These are phyloP conservation scores for Nomada fabriciana DNA, from an alignment of 2,888 invertebrate species.

Conservation along the genomic window DNA sequence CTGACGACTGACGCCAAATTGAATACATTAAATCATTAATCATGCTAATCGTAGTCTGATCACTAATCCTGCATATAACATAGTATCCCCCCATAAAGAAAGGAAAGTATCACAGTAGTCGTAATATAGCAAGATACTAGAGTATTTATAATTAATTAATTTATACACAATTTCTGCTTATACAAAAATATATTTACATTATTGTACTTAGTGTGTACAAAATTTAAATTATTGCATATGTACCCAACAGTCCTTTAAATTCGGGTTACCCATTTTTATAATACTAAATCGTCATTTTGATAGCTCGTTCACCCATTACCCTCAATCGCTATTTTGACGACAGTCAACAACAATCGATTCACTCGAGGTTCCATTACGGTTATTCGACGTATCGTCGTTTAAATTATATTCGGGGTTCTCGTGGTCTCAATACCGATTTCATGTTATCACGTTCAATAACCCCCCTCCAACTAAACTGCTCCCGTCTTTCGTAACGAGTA, in stretches of 20 bases:
- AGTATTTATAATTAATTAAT: no score
- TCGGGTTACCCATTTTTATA: no score
- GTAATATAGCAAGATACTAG: no score
- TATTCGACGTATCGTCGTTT: conserved; percentile 32
- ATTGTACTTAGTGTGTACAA: no score
- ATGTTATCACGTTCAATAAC: conserved; percentile 40
- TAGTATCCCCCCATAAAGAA: neutral
- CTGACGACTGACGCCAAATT: conserved; percentile 25
- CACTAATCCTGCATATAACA: neutral
- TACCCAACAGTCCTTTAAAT: no score
- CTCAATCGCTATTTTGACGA: neutral
- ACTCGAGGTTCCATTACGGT: conserved; percentile 20
- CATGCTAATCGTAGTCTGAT: conserved; percentile 24
- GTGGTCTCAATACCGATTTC: conserved; percentile 31
- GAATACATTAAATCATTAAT: conserved; percentile 28
- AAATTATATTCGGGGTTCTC: conserved; percentile 18
- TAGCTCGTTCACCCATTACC: neutral
- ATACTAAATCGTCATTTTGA: neutral
- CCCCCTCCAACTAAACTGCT: conserved; percentile 27
- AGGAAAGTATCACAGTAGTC: no score
- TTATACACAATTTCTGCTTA: no score
- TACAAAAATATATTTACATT: no score
- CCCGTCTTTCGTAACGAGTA: conserved; percentile 25
- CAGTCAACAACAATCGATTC: neutral
- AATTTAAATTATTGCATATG: no score